A percentile compares a stretch with the other conserved stretches of the same genome.
Evolutionary conservation across 2,888 invertebrate species (phyloP).

Genomic region (Lasioglossum lativentre): DNA sequence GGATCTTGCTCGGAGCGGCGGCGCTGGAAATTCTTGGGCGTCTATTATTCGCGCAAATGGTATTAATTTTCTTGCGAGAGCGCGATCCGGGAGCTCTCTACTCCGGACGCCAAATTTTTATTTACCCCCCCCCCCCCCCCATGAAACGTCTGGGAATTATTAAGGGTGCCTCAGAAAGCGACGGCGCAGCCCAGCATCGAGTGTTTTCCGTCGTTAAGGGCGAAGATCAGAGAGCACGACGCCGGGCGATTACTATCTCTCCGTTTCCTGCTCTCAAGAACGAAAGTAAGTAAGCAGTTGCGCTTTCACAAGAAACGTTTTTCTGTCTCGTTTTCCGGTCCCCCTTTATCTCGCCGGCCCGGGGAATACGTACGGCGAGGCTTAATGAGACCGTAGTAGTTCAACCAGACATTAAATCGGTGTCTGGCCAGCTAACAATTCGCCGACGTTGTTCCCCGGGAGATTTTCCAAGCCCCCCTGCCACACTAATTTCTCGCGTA

Average conservation of each 20-base stretch:
- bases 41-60: constrained; percentile 27
- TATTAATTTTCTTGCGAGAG: constrained; percentile 47
- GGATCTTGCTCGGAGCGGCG: not conserved
- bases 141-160: constrained; percentile 16
- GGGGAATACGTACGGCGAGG: constrained; percentile 65
- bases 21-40: not conserved
- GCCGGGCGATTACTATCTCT: constrained; percentile 71
- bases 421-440: constrained; percentile 68
- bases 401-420: constrained; percentile 74
- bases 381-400: constrained; percentile 74
- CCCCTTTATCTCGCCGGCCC: constrained; percentile 57
- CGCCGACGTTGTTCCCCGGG: constrained; percentile 48
- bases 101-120: constrained; percentile 40
- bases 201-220: constrained; percentile 68
- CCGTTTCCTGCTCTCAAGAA: constrained; percentile 67
- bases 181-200: constrained; percentile 46
- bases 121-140: constrained; percentile 14
- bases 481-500: constrained; percentile 43
- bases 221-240: constrained; percentile 52
- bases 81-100: not conserved
- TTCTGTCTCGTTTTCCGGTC: constrained; percentile 58
- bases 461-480: constrained; percentile 50
- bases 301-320: constrained; percentile 68
- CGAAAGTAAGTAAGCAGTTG: constrained; percentile 63
- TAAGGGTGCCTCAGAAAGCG: constrained; percentile 27